phyloP scores from a whole-genome alignment of 2,797 vertebrate genomes.

The Chloroceryle amazona region DNA sequence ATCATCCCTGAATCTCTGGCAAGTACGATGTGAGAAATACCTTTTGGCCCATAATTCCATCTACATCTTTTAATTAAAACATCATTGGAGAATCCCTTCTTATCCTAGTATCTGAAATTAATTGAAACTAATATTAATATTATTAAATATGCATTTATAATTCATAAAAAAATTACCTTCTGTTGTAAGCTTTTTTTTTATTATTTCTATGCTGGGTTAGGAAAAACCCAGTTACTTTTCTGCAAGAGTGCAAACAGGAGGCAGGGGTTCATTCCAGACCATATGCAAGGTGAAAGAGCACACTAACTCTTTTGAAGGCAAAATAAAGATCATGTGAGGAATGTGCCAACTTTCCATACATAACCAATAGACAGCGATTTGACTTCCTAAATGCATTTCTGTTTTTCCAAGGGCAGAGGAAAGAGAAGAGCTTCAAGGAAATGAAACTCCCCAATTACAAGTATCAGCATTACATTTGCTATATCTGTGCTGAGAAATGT shows the following conservation, averaged over 20 bases:
- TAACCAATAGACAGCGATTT: not conserved
- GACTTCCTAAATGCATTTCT: conserved; percentile 67
- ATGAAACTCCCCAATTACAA: conserved; percentile 42
- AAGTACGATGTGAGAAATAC: not conserved
- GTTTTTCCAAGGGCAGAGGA: conserved; percentile 29
- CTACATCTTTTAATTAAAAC: not conserved
- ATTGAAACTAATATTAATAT: not conserved
- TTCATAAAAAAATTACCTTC: not conserved
- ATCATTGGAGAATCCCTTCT: not conserved
- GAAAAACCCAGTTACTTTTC: not conserved
- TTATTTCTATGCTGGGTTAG: not conserved
- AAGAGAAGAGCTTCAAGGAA: conserved; percentile 60
- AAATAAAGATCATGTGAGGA: conserved; percentile 53
- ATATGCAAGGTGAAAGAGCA: not conserved
- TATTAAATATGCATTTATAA: not conserved
- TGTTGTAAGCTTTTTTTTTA: not conserved
- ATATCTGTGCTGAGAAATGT: not conserved
- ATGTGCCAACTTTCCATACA: conserved; percentile 33
- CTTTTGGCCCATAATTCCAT: not conserved
- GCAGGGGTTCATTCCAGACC: not conserved
- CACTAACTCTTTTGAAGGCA: not conserved
- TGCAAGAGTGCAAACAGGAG: not conserved
- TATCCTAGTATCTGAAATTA: not conserved
- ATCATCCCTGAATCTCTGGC: not conserved
- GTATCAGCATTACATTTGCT: conserved; percentile 20